A percentile compares a stretch with the other conserved stretches of the same genome.
These are phyloP conservation scores for Thera obeliscata DNA, from an alignment of 2,888 invertebrate genomes.

Conservation along the genomic window DNA sequence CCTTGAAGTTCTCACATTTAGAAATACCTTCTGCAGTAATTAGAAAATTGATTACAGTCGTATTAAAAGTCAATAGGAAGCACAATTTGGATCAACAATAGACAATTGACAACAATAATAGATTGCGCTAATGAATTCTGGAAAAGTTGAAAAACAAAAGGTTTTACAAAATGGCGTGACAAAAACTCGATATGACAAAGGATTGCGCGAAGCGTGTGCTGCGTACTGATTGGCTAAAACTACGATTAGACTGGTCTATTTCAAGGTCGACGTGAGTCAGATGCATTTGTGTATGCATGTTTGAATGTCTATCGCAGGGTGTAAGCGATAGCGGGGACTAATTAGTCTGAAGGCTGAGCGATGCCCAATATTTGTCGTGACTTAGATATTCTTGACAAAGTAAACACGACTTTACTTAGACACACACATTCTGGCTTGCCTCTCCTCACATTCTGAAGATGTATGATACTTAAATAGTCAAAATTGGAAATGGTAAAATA, in stretches of 20 bases:
- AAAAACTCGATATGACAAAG: constrained; percentile 66
- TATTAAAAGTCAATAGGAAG: constrained; percentile 15
- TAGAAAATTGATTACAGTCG: constrained; percentile 5
- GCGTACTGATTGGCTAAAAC: constrained; percentile 81
- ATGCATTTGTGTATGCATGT: constrained; percentile 68
- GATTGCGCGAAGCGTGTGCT: constrained; percentile 60
- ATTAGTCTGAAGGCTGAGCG: neutral
- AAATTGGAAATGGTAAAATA: too few species aligned
- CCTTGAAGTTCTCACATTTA: neutral
- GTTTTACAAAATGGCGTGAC: constrained; percentile 63
- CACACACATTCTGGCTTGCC: neutral
- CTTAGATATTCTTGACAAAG: neutral
- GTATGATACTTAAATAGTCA: too few species aligned
- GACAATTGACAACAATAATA: constrained; percentile 23
- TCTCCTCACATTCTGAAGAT: too few species aligned
- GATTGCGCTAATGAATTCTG: constrained; percentile 22
- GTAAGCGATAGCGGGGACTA: constrained; percentile 48
- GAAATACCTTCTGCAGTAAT: neutral
- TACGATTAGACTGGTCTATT: constrained; percentile 77
- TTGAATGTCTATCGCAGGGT: constrained; percentile 45
- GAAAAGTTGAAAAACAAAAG: constrained; percentile 51
- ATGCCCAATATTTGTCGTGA: neutral
- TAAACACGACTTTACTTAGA: neutral
- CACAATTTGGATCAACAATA: constrained; percentile 30
- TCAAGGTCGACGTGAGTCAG: constrained; percentile 77